Conservation (phyloP, 2,113 vertebrate genomes). For the Daphoenositta chrysoptera region DNA sequence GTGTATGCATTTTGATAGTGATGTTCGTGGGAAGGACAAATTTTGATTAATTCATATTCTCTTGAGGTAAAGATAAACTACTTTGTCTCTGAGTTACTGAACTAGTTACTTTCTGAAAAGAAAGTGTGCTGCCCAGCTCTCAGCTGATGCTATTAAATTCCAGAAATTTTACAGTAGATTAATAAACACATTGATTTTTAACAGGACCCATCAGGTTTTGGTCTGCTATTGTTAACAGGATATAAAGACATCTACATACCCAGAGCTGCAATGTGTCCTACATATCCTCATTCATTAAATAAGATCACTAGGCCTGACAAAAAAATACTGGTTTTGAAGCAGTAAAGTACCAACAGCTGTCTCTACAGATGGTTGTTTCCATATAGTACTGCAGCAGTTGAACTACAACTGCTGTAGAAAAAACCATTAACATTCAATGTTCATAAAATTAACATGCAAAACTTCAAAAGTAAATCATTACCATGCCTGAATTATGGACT, state of each 20-base stretch:
- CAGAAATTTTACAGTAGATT: background rate
- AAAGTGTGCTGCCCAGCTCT: background rate
- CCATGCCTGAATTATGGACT: background rate
- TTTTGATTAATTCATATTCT: background rate
- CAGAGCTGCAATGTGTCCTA: background rate
- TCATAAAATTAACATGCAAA: background rate
- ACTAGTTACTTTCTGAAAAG: background rate
- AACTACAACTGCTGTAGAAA: background rate
- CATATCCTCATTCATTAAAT: background rate
- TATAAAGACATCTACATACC: background rate
- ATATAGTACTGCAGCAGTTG: background rate
- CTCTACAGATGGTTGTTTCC: background rate
- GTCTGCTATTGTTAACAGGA: background rate
- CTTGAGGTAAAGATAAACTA: background rate
- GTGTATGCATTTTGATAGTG: background rate
- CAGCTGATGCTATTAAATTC: background rate
- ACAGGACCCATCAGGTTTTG: background rate
- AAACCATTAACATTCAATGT: background rate
- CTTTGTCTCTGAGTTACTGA: background rate
- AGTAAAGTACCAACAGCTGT: background rate
- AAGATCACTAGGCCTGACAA: background rate
- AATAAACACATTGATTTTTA: background rate
- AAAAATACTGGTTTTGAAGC: background rate
- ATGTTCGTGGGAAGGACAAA: background rate
- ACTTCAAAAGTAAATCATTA: background rate